Conservation (phyloP, 1,140 invertebrate genomes). For the Aricia agestis region DNA sequence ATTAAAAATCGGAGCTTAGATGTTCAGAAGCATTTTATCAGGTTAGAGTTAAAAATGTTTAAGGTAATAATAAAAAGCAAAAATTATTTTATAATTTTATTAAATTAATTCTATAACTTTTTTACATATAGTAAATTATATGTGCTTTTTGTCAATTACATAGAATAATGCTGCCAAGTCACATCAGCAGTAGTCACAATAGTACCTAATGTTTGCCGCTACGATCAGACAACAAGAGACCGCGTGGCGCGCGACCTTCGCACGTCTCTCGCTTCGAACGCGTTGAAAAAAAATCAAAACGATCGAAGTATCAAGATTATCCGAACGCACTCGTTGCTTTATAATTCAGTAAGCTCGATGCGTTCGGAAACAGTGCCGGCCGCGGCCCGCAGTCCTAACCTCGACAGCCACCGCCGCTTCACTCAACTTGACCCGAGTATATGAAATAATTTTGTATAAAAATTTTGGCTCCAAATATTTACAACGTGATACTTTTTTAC, state of each 20-base stretch:
- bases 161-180: constrained; percentile 66
- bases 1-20: no score
- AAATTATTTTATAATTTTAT: constrained; percentile 72
- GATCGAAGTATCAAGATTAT: not conserved
- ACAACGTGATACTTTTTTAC: constrained; percentile 65
- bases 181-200: constrained; percentile 61
- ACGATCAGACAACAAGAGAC: constrained; percentile 52
- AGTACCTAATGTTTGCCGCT: constrained; percentile 67
- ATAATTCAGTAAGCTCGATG: constrained; percentile 3
- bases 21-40: not conserved
- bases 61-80: constrained; percentile 38
- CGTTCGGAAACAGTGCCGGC: constrained; percentile 14
- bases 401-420: constrained; percentile 36
- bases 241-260: constrained; percentile 25
- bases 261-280: constrained; percentile 8
- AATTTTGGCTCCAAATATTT: constrained; percentile 73
- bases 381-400: constrained; percentile 24
- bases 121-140: constrained; percentile 72
- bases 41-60: not conserved
- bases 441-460: constrained; percentile 71
- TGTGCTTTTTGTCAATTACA: constrained; percentile 71
- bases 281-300: not conserved
- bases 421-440: constrained; percentile 58
- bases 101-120: constrained; percentile 76
- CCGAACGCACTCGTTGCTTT: not conserved